Evolutionary conservation across 1,140 invertebrate genomes (phyloP).

Genomic region (Heliconius melpomene): DNA sequence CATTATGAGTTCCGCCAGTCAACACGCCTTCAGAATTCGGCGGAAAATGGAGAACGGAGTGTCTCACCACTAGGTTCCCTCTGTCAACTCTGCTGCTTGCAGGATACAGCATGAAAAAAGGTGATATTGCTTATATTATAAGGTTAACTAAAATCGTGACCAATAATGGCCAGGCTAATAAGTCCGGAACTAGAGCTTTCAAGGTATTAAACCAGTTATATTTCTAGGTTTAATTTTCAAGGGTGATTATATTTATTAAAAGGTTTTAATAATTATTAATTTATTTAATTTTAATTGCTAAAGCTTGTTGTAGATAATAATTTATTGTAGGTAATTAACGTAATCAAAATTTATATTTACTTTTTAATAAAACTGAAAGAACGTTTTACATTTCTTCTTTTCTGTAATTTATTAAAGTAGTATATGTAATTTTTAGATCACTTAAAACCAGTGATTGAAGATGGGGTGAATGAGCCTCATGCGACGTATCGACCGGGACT

Average conservation of each 20-base stretch:
- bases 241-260: constrained; percentile 10
- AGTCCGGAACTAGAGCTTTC: constrained; percentile 22
- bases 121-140: too few relatives aligned
- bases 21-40: too few relatives aligned
- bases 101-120: too few relatives aligned
- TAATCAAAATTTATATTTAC: background rate
- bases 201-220: constrained; percentile 20
- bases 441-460: constrained; percentile 65
- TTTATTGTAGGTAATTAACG: too few relatives aligned
- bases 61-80: too few relatives aligned
- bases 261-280: background rate
- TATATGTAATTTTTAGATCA: constrained; percentile 51
- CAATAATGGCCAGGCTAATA: background rate
- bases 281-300: background rate
- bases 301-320: too few relatives aligned
- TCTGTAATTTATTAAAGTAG: background rate
- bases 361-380: background rate
- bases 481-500: constrained; percentile 54
- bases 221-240: constrained; percentile 13
- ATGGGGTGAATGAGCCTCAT: constrained; percentile 41
- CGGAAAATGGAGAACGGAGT: too few relatives aligned
- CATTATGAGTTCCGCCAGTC: too few relatives aligned
- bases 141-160: background rate
- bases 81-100: too few relatives aligned
- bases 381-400: background rate